Evolutionary conservation across 2,113 vertebrate species (phyloP).

Genomic region (Tachysurus vachellii): DNA sequence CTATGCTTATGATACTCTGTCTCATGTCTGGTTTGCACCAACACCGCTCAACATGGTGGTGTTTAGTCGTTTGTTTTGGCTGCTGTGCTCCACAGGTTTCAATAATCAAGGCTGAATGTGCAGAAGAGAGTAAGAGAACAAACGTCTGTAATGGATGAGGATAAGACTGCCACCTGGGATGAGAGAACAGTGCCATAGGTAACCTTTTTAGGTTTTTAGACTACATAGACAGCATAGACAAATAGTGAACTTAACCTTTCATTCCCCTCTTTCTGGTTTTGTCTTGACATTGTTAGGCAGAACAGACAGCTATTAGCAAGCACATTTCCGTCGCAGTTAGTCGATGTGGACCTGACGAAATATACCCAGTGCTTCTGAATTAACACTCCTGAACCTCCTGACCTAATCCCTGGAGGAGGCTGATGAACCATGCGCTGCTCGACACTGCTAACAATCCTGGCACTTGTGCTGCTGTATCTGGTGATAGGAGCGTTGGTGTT

Average conservation of each 20-base stretch:
- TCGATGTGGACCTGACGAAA: constrained; percentile 32
- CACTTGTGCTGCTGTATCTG: constrained; percentile 83
- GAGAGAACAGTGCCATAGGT: constrained; percentile 21
- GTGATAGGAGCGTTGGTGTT: constrained; percentile 85
- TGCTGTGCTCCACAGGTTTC: constrained; percentile 25
- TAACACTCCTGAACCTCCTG: constrained; percentile 16
- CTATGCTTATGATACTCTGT: constrained; percentile 42
- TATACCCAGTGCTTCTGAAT: constrained; percentile 8
- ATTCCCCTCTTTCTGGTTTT: constrained; percentile 5
- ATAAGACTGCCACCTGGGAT: constrained; percentile 14
- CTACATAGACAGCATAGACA: not conserved
- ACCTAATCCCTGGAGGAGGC: constrained; percentile 26
- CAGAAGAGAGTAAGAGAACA: not conserved
- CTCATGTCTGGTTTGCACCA: constrained; percentile 48
- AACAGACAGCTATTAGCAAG: constrained; percentile 5
- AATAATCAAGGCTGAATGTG: constrained; percentile 22
- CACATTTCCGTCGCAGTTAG: constrained; percentile 29
- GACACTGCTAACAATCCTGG: constrained; percentile 80
- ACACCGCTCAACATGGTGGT: constrained; percentile 26
- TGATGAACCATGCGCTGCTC: constrained; percentile 77
- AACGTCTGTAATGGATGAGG: constrained; percentile 13
- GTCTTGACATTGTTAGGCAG: constrained; percentile 8
- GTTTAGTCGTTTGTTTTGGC: constrained; percentile 11
- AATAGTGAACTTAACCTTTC: not conserved
- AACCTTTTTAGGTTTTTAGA: not conserved